These are phyloP conservation scores for Carabus problematicus DNA, from an alignment of 2,888 invertebrate genomes.

Conservation along the genomic window DNA sequence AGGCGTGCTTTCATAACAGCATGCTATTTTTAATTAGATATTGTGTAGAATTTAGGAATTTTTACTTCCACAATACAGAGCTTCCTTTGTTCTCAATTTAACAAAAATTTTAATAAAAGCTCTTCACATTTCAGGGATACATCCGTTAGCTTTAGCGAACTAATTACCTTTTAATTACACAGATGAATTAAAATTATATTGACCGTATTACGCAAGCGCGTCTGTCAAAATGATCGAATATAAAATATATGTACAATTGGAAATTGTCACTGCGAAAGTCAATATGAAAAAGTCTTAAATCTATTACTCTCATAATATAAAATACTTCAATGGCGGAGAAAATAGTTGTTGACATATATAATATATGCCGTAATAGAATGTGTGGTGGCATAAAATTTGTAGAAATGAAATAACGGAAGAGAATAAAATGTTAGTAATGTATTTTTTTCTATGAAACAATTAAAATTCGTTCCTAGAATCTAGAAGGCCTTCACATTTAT, in stretches of 20 bases:
- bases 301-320: too few species aligned
- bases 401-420: too few species aligned
- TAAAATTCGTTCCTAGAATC: too few species aligned
- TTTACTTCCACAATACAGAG: conserved; percentile 9
- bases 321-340: too few species aligned
- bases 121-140: conserved; percentile 18
- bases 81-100: conserved; percentile 9
- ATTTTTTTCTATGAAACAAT: too few species aligned
- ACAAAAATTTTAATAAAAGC: conserved; percentile 29
- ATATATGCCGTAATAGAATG: too few species aligned
- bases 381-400: too few species aligned
- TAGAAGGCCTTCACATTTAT: too few species aligned
- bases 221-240: conserved; percentile 8
- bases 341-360: too few species aligned
- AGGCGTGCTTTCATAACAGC: conserved; percentile 1
- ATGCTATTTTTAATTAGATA: conserved; percentile 23
- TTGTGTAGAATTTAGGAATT: conserved; percentile 19
- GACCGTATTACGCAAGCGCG: conserved; percentile 7
- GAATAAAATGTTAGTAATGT: too few species aligned
- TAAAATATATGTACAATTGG: too few species aligned
- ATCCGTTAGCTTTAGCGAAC: conserved; percentile 16
- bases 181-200: conserved; percentile 23
- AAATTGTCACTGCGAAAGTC: not conserved
- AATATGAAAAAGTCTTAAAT: too few species aligned
- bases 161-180: conserved; percentile 35